phyloP scores from a whole-genome alignment of 1,140 invertebrate species.

The Atopsyche davidsoni region DNA sequence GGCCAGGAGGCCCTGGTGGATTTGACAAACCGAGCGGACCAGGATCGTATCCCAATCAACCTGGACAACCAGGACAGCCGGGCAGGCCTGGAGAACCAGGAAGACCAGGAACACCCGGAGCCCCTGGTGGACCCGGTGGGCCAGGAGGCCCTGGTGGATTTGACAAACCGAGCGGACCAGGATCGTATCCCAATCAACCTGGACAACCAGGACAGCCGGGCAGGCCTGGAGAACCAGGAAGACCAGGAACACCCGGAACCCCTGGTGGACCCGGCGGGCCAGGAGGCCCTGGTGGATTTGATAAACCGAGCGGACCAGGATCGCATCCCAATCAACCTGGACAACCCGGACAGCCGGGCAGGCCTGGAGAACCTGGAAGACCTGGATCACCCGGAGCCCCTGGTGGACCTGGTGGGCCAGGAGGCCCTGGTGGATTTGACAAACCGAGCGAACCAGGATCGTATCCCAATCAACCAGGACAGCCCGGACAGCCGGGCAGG shows the following conservation, averaged over 20 bases:
- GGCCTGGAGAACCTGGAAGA: slow-evolving; percentile 10
- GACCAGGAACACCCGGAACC: slow-evolving; percentile 18
- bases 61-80: too few relatives aligned
- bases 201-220: slow-evolving; percentile 28
- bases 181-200: slow-evolving; percentile 14
- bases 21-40: slow-evolving; percentile 3
- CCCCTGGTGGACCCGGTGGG: slow-evolving; percentile 9
- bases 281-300: slow-evolving; percentile 10
- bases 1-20: slow-evolving; percentile 18
- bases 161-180: too few relatives aligned
- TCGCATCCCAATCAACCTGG: not conserved
- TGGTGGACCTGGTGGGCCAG: slow-evolving; percentile 11
- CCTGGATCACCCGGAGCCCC: slow-evolving; percentile 12
- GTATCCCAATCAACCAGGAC: slow-evolving; percentile 2
- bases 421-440: slow-evolving; percentile 4
- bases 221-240: slow-evolving; percentile 6
- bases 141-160: slow-evolving; percentile 7
- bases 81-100: slow-evolving; percentile 5
- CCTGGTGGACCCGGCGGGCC: slow-evolving; percentile 11
- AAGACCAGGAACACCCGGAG: not conserved
- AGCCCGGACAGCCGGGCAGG: slow-evolving; percentile 13
- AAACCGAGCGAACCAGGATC: slow-evolving; percentile 5
- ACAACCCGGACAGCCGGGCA: slow-evolving; percentile 3
- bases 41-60: not conserved
- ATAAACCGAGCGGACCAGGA: slow-evolving; percentile 6